These are phyloP conservation scores for Coelogynopora nodosa DNA, from an alignment of 2,888 invertebrate genomes.

Conservation along the genomic window DNA sequence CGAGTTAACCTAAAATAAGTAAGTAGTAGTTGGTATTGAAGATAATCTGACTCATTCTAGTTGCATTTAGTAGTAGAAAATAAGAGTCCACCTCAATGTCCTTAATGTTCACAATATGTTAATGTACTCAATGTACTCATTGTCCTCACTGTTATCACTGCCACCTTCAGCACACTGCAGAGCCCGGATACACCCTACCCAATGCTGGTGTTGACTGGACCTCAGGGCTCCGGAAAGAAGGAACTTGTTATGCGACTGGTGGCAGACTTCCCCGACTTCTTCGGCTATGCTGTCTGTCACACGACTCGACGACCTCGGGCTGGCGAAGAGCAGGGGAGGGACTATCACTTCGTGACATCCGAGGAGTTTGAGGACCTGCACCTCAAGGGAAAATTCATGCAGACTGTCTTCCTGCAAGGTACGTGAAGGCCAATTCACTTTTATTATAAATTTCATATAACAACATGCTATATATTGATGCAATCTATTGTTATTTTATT, in stretches of 20 bases:
- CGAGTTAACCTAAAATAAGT: no score
- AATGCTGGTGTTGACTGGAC: constrained; percentile 61
- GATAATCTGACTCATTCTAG: no score
- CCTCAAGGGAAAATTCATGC: constrained; percentile 58
- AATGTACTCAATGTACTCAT: no score
- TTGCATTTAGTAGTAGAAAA: no score
- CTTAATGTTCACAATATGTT: no score
- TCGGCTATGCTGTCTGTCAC: constrained; percentile 60
- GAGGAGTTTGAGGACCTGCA: constrained; percentile 57
- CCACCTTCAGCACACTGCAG: constrained; percentile 57
- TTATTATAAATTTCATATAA: not conserved
- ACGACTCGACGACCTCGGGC: constrained; percentile 55
- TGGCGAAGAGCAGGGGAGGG: constrained; percentile 53
- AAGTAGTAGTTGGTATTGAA: no score
- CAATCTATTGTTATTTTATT: no score
- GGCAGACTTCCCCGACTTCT: constrained; percentile 61
- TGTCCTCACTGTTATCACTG: no score
- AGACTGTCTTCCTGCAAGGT: constrained; percentile 50
- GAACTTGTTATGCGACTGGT: constrained; percentile 58
- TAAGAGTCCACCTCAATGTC: no score
- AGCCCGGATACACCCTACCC: constrained; percentile 61
- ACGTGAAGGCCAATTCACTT: no score
- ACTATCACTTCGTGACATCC: constrained; percentile 53
- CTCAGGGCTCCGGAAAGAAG: constrained; percentile 60
- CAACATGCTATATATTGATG: no score